Evolutionary conservation across 2,888 invertebrate genomes (phyloP), one percentile per base, ranked within the genome.

Genomic region (Nysson spinosus): DNA sequence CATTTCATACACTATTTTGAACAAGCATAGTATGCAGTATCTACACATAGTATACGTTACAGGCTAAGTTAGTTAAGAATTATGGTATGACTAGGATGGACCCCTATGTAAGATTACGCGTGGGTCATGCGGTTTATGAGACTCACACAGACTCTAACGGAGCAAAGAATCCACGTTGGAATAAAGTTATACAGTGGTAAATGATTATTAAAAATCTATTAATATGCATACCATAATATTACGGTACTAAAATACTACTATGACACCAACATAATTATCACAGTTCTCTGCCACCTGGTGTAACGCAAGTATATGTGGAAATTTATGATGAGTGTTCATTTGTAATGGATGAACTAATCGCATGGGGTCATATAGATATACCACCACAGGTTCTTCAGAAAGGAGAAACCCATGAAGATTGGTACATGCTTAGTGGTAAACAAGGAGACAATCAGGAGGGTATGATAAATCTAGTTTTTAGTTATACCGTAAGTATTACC

Each of bases 271-370:
- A n/a, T n/a, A n/a, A 12, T 50, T 47, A 43, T 81, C 80, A 1
- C 82, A 96, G 96, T 85, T 91, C 94, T 75, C 89, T 98, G 60
- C 96, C 98, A 0, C 91, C 93, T 72, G 97, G 98, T 37, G 95
- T 98, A 9, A 94, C 94, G 83, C 92, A 94, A 7, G 91, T 99
- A 74, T 95, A 95, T 82, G 85, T 99, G 78, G 98, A 99, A 90
- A 94, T 99, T 72, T 99, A 95, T 87, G 99, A 99, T 88, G 99
- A 98, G 89, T 94, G 97, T 85, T 96, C 97, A 11, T 97, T 99
- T 87, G 96, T 97, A 14, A 94, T 95, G 91, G 98, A 99, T 87
- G 98, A 98, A 88, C 89, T 97, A 63, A 93, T 99, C 75, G 99
- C 98, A 0, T 98, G 97, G 96, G 92, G 95, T 0, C 95, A 96